Percentiles rank a stretch among this genome's conserved stretches.
Conservation (phyloP, 35 echinoderm and acorn worm genomes). For the Ophioderma brevispina region DNA sequence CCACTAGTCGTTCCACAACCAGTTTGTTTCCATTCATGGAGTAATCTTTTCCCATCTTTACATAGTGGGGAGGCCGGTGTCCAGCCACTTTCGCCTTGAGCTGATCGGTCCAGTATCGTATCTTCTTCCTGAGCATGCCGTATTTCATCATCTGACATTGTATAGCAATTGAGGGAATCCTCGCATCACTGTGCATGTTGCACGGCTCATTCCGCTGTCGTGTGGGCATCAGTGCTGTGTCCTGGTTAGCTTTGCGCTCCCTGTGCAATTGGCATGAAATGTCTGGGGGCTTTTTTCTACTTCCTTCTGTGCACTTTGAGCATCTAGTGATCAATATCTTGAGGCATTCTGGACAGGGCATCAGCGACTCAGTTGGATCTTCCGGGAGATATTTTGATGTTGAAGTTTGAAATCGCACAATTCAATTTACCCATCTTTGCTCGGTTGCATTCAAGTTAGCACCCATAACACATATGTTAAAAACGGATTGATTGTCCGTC, state of each 20-base stretch:
- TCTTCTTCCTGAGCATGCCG: constrained; percentile 16
- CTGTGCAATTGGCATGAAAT: not conserved
- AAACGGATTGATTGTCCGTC: no score
- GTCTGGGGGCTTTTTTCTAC: not conserved
- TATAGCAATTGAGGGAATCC: not conserved
- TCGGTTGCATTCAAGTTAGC: no score
- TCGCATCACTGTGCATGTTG: not conserved
- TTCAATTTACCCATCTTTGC: constrained; percentile 13
- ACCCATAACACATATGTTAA: no score
- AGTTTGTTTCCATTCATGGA: constrained; percentile 33
- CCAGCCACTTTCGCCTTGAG: not conserved
- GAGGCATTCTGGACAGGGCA: constrained; percentile 19
- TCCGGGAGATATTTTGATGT: constrained; percentile 16
- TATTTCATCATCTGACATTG: no score
- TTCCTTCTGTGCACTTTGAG: constrained; percentile 19
- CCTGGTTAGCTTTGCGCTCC: not conserved
- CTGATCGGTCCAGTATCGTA: not conserved
- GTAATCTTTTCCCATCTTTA: not conserved
- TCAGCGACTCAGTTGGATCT: constrained; percentile 33
- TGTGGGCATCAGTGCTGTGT: not conserved
- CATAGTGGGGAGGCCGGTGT: not conserved
- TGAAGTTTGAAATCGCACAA: constrained; percentile 23
- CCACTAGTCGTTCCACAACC: constrained; percentile 5
- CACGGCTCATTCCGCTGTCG: not conserved
- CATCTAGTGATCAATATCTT: constrained; percentile 17